phyloP scores from a whole-genome alignment of 2,888 invertebrate species.

The Amphiduros pacificus region DNA sequence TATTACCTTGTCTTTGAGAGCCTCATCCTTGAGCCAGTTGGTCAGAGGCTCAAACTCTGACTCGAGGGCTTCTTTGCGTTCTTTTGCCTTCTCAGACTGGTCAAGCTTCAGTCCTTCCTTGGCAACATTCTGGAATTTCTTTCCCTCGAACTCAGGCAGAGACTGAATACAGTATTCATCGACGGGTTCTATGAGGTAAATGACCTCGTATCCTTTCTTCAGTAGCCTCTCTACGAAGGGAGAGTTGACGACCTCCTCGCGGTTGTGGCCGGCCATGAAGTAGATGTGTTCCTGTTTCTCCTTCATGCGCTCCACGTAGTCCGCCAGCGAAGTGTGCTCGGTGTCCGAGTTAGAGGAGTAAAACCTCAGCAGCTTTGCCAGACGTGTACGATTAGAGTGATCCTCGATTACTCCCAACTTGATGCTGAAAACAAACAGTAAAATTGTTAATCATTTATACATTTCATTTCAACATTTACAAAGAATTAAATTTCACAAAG shows the following conservation, averaged over 20 bases:
- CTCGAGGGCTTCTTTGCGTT: constrained; percentile 72
- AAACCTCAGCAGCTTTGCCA: constrained; percentile 93
- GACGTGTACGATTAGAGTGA: constrained; percentile 89
- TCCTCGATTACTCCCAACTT: constrained; percentile 98
- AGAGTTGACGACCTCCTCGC: constrained; percentile 84
- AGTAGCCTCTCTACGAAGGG: constrained; percentile 95
- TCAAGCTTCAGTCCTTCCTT: constrained; percentile 91
- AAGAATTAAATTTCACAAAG: too few species aligned
- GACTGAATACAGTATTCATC: constrained; percentile 96
- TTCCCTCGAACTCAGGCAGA: constrained; percentile 95
- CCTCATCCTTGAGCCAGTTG: constrained; percentile 83
- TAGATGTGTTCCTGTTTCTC: constrained; percentile 91
- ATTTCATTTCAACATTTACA: too few species aligned
- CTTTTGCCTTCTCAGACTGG: constrained; percentile 73
- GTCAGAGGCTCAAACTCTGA: constrained; percentile 84
- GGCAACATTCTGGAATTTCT: constrained; percentile 96
- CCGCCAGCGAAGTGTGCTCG: constrained; percentile 74
- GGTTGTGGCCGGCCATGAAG: constrained; percentile 91
- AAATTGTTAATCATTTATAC: too few species aligned
- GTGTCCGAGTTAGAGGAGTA: constrained; percentile 71
- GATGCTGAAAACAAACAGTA: constrained; percentile 68
- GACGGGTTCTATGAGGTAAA: constrained; percentile 92
- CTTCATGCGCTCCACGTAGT: constrained; percentile 95
- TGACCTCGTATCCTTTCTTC: constrained; percentile 85
- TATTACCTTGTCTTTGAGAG: constrained; percentile 76